Evolutionary conservation across 2,888 invertebrate genomes (phyloP).

Genomic region (Hydraecia micacea): DNA sequence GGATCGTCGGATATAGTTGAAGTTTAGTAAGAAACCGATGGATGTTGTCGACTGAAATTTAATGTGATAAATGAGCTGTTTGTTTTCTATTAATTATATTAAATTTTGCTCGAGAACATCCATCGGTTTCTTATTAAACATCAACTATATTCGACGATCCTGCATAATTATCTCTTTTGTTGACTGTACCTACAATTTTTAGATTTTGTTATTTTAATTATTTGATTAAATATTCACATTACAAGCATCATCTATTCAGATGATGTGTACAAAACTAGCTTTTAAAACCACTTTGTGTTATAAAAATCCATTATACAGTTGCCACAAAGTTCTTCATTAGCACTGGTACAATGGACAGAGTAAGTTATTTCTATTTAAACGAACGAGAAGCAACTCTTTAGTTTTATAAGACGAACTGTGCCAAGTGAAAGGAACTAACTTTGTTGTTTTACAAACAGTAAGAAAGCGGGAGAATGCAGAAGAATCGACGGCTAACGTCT

Average conservation of each 20-base stretch:
- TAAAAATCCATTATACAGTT: conserved; percentile 25
- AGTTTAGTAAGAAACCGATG: no score
- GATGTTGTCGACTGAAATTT: no score
- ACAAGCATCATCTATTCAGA: neutral
- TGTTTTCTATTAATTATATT: no score
- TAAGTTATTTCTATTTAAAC: conserved; percentile 42
- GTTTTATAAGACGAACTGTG: conserved; percentile 28
- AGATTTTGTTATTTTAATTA: neutral
- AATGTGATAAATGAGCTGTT: no score
- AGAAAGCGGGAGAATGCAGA: conserved; percentile 14
- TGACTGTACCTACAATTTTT: neutral
- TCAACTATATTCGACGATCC: no score
- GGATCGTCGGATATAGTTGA: no score
- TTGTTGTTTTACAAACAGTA: conserved; percentile 44
- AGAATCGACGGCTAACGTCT: conserved; percentile 9
- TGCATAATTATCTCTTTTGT: no score
- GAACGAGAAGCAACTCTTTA: conserved; percentile 21
- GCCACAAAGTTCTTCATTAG: conserved; percentile 14
- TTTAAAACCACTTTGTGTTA: conserved; percentile 25
- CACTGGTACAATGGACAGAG: conserved; percentile 4
- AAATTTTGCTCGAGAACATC: no score
- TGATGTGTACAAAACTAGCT: neutral
- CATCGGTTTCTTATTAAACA: no score
- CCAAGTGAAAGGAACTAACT: conserved; percentile 39
- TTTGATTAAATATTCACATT: neutral